Evolutionary conservation across 2,113 vertebrate genomes (phyloP).

Genomic region (Myocastor coypus): DNA sequence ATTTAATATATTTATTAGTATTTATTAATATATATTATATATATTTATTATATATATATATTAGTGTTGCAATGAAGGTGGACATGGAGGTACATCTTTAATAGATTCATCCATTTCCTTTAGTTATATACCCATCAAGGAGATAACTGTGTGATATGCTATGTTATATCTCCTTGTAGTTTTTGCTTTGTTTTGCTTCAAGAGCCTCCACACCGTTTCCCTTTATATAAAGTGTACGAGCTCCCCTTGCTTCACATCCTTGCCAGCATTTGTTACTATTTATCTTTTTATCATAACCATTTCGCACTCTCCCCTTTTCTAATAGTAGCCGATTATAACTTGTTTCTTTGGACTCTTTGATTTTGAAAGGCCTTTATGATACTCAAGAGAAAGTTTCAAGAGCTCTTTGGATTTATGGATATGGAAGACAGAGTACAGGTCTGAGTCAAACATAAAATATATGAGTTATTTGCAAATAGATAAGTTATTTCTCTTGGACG

Average conservation of each 20-base stretch:
- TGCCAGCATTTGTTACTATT: not conserved
- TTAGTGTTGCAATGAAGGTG: not conserved
- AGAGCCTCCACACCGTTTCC: not conserved
- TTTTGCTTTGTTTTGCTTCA: not conserved
- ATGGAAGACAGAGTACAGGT: not conserved
- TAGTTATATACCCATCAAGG: not conserved
- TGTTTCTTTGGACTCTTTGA: conserved; percentile 21
- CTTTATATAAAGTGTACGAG: not conserved
- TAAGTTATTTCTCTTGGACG: conserved; percentile 53
- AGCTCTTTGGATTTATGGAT: conserved; percentile 56
- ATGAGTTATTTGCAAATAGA: conserved; percentile 62
- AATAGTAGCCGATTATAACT: not conserved
- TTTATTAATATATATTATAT: too few relatives aligned
- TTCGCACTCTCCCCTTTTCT: not conserved
- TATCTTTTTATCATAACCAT: not conserved
- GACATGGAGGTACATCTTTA: not conserved
- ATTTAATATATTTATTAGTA: too few relatives aligned
- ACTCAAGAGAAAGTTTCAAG: conserved; percentile 43
- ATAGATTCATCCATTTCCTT: not conserved
- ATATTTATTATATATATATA: not conserved
- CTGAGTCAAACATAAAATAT: conserved; percentile 51
- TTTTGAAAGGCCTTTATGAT: conserved; percentile 11
- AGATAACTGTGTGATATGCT: not conserved
- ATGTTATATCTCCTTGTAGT: not conserved
- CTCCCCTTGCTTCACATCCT: not conserved